Conservation (phyloP, 2,113 vertebrate species). For the Odocoileus hemionus region DNA sequence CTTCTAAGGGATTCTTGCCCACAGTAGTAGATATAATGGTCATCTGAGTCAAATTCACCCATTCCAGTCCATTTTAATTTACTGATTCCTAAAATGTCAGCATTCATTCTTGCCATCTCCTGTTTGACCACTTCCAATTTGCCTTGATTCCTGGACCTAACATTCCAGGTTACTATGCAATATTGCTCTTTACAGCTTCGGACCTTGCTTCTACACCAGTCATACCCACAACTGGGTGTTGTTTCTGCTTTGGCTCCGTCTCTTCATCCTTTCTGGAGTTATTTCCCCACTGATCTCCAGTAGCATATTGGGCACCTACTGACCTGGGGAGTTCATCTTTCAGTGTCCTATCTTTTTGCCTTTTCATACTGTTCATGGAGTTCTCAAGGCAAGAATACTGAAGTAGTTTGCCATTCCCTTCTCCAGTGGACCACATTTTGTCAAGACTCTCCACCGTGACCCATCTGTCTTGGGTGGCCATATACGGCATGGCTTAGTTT, state of each 20-base stretch:
- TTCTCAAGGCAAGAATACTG: not conserved
- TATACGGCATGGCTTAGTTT: not conserved
- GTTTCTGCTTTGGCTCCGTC: accelerated
- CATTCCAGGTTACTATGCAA: too few species aligned
- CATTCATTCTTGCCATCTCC: not conserved
- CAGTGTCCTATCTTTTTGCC: too few species aligned
- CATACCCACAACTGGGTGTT: not conserved
- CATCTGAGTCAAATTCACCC: not conserved
- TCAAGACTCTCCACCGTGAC: not conserved
- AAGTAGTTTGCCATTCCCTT: not conserved
- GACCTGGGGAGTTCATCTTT: too few species aligned
- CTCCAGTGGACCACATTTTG: not conserved
- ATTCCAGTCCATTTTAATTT: not conserved
- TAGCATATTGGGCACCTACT: too few species aligned
- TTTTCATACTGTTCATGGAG: not conserved
- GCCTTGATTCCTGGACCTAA: not conserved
- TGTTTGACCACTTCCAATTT: not conserved
- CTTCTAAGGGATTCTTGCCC: not conserved
- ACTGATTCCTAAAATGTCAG: not conserved
- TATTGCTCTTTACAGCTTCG: too few species aligned
- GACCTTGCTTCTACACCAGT: too few species aligned
- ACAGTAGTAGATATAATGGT: not conserved
- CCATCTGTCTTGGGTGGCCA: not conserved
- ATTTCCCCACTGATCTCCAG: too few species aligned
- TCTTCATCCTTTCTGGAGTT: too few species aligned